Evolutionary conservation across 1,140 invertebrate species (phyloP).

Genomic region (Drosophila malerkotliana): DNA sequence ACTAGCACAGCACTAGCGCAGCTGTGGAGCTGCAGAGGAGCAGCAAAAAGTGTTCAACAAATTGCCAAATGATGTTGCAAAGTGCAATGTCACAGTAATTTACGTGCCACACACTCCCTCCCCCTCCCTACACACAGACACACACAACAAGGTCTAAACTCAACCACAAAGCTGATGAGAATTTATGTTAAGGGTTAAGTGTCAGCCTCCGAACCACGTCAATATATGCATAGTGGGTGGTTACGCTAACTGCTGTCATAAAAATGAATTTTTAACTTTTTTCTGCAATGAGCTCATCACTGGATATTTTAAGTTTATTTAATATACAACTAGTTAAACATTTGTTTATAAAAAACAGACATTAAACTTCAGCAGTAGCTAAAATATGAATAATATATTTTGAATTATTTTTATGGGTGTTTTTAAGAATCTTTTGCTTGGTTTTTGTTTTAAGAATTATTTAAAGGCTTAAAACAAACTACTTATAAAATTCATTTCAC

Average conservation of each 20-base stretch:
- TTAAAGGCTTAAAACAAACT: too few relatives aligned
- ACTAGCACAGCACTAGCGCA: slow-evolving; percentile 24
- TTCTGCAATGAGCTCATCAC: slow-evolving; percentile 1
- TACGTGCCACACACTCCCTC: slow-evolving; percentile 50
- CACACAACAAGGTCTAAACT: neutral
- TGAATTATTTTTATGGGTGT: too few relatives aligned
- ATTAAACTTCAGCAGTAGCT: neutral
- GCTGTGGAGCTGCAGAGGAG: neutral
- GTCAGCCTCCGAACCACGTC: slow-evolving; percentile 41
- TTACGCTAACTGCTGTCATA: neutral
- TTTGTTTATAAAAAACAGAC: neutral
- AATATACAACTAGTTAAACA: neutral
- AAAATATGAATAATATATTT: neutral
- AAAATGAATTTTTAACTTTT: slow-evolving; percentile 5
- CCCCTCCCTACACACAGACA: too few relatives aligned
- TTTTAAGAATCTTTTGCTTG: too few relatives aligned
- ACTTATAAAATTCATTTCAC: too few relatives aligned
- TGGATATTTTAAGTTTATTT: neutral
- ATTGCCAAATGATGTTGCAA: slow-evolving; percentile 70
- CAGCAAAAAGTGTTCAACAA: slow-evolving; percentile 49
- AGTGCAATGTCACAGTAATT: slow-evolving; percentile 82
- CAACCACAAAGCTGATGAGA: slow-evolving; percentile 64
- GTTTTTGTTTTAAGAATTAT: too few relatives aligned
- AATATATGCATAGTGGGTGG: slow-evolving; percentile 50
- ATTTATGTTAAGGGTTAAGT: slow-evolving; percentile 79